These are phyloP conservation scores for Drosophila serrata DNA, from an alignment of 1,140 invertebrate species.

Conservation along the genomic window DNA sequence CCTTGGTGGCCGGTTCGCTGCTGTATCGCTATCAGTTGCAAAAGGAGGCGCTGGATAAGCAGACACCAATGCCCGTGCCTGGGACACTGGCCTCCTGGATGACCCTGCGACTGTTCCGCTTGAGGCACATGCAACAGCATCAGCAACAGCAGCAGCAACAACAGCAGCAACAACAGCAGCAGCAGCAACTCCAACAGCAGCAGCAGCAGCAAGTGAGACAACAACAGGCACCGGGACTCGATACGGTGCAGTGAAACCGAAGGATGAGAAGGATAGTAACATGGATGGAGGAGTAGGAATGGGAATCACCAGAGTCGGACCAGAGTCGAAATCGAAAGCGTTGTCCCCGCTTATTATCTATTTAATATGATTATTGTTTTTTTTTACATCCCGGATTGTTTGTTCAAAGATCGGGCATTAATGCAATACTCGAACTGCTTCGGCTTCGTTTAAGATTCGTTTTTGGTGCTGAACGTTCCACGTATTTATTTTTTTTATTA, in stretches of 20 bases:
- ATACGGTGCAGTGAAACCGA: slow-evolving; percentile 66
- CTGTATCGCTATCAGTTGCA: slow-evolving; percentile 91
- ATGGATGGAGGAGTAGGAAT: background rate
- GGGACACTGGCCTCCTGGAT: slow-evolving; percentile 90
- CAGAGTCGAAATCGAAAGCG: slow-evolving; percentile 15
- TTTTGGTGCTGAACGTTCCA: slow-evolving; percentile 61
- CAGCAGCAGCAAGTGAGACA: slow-evolving; percentile 46
- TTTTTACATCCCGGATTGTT: slow-evolving; percentile 28
- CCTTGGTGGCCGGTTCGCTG: slow-evolving; percentile 91
- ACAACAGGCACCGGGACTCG: slow-evolving; percentile 56
- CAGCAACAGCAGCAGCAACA: slow-evolving; percentile 72
- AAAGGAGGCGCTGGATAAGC: slow-evolving; percentile 87
- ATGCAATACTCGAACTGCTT: slow-evolving; percentile 69
- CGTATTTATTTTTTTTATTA: slow-evolving; percentile 22
- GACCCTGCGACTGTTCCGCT: slow-evolving; percentile 89
- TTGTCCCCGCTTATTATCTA: slow-evolving; percentile 44
- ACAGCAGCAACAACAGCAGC: slow-evolving; percentile 61
- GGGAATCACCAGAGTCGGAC: slow-evolving; percentile 7
- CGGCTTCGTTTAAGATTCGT: slow-evolving; percentile 40
- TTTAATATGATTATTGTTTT: slow-evolving; percentile 50
- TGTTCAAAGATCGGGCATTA: slow-evolving; percentile 63
- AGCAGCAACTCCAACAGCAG: slow-evolving; percentile 35
- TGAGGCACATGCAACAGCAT: slow-evolving; percentile 85
- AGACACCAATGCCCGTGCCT: slow-evolving; percentile 86
- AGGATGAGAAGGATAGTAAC: background rate